Conservation (phyloP, 2,888 invertebrate species). For the Sarcophaga carnaria region DNA sequence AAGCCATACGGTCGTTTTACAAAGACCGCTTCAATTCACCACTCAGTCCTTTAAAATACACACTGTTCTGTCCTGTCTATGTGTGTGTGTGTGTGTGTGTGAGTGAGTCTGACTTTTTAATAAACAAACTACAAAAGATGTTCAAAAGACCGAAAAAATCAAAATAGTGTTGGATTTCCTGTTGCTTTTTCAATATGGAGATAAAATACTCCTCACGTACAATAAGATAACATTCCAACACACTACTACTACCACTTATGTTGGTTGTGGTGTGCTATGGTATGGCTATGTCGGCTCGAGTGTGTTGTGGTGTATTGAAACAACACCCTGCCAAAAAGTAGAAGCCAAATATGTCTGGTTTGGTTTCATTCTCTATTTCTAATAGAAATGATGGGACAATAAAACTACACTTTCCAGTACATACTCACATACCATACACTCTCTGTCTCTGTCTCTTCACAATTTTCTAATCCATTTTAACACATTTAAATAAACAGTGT, state of each 20-base stretch:
- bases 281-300: too few relatives aligned
- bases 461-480: too few relatives aligned
- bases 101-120: slow-evolving; percentile 49
- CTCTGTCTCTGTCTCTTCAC: too few relatives aligned
- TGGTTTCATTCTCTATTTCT: slow-evolving; percentile 19
- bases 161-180: slow-evolving; percentile 51
- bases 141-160: slow-evolving; percentile 21
- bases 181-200: slow-evolving; percentile 25
- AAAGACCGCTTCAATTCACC: slow-evolving; percentile 9
- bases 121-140: slow-evolving; percentile 50
- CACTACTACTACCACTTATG: too few relatives aligned
- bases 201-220: background rate
- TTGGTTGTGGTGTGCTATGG: too few relatives aligned
- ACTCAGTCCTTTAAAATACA: background rate
- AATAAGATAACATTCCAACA: too few relatives aligned
- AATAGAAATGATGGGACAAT: background rate
- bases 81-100: background rate
- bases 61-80: too few relatives aligned
- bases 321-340: background rate
- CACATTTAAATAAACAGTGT: too few relatives aligned
- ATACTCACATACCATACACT: background rate
- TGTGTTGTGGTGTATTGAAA: background rate
- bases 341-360: slow-evolving; percentile 37
- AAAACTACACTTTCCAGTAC: background rate
- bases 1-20: slow-evolving; percentile 37